Percentiles rank a stretch among this genome's conserved stretches.
Evolutionary conservation across 2,797 vertebrate genomes (phyloP).

Genomic region (Lates japonicus): DNA sequence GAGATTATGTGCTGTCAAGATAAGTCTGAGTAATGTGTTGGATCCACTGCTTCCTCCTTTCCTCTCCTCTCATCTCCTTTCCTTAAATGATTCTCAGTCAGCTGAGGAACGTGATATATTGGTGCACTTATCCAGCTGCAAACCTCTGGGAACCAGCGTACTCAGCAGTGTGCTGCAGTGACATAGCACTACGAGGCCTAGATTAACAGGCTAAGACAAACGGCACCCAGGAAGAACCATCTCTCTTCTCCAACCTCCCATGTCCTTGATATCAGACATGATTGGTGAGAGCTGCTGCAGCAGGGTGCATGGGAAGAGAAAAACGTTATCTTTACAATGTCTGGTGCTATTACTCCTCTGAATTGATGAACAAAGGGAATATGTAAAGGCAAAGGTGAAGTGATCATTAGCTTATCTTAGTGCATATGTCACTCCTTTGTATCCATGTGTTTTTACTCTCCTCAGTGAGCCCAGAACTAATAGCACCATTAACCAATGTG

Average conservation of each 20-base stretch:
- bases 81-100: slow-evolving; percentile 29
- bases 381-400: slow-evolving; percentile 61
- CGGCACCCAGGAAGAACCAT: slow-evolving; percentile 43
- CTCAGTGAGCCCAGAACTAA: slow-evolving; percentile 33
- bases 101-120: slow-evolving; percentile 42
- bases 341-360: slow-evolving; percentile 41
- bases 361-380: slow-evolving; percentile 59
- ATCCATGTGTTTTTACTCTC: slow-evolving; percentile 8
- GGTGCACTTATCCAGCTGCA: slow-evolving; percentile 50
- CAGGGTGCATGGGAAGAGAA: slow-evolving; percentile 63
- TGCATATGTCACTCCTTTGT: slow-evolving; percentile 24
- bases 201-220: slow-evolving; percentile 71
- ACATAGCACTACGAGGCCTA: slow-evolving; percentile 54
- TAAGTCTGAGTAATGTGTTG: slow-evolving; percentile 36
- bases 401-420: slow-evolving; percentile 71
- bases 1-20: not conserved
- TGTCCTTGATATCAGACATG: slow-evolving; percentile 59
- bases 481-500: slow-evolving; percentile 53
- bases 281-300: slow-evolving; percentile 64
- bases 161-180: slow-evolving; percentile 25
- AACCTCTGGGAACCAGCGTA: slow-evolving; percentile 17
- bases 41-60: slow-evolving; percentile 36
- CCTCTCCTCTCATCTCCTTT: slow-evolving; percentile 14
- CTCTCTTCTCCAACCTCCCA: slow-evolving; percentile 56
- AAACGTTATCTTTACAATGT: slow-evolving; percentile 56